phyloP scores from a whole-genome alignment of 2,888 invertebrate species.

The Corbicula japonica region DNA sequence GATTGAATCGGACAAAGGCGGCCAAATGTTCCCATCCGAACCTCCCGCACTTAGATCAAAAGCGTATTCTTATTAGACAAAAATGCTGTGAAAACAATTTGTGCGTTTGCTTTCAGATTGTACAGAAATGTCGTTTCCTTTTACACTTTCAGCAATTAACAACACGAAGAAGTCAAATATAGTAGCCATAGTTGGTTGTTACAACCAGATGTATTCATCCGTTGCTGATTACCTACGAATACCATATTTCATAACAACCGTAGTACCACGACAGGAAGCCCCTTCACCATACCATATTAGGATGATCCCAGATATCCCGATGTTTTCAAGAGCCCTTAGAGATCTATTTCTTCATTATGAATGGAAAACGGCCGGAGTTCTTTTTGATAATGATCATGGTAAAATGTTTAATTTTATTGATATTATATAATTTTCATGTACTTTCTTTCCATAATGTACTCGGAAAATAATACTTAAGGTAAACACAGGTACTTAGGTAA shows the following conservation, averaged over 20 bases:
- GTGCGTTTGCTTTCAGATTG: not conserved
- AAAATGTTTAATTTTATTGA: not conserved
- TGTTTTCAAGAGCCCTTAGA: slow-evolving; percentile 71
- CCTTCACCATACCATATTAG: slow-evolving; percentile 70
- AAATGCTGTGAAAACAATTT: no score
- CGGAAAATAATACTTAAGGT: not conserved
- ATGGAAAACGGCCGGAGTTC: slow-evolving; percentile 73
- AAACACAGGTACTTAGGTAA: no score
- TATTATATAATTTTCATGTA: not conserved
- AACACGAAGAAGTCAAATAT: slow-evolving; percentile 59
- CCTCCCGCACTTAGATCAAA: no score
- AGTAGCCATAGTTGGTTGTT: slow-evolving; percentile 80
- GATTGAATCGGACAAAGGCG: no score
- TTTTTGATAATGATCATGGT: slow-evolving; percentile 71
- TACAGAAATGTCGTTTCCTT: no score
- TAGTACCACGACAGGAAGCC: slow-evolving; percentile 65
- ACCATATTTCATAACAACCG: slow-evolving; percentile 81
- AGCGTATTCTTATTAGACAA: no score
- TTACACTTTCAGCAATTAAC: slow-evolving; percentile 56
- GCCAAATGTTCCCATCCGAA: no score
- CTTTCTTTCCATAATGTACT: not conserved
- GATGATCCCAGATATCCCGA: slow-evolving; percentile 73
- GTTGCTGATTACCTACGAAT: slow-evolving; percentile 78
- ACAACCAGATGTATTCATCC: slow-evolving; percentile 73
- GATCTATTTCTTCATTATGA: slow-evolving; percentile 77